These are phyloP conservation scores for Crotophaga sulcirostris DNA, from an alignment of 2,113 vertebrate species.

Conservation along the genomic window DNA sequence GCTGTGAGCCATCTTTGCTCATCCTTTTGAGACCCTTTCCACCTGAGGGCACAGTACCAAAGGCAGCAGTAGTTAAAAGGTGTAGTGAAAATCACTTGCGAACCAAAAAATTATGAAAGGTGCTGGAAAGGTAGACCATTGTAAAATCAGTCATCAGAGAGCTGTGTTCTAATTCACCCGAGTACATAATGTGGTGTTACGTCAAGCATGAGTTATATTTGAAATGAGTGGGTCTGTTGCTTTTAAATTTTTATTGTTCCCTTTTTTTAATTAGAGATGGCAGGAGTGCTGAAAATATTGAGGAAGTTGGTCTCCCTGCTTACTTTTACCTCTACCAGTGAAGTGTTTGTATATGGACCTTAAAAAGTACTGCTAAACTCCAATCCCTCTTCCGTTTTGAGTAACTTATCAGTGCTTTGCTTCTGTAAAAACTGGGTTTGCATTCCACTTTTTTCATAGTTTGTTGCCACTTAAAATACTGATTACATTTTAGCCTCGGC, in stretches of 20 bases:
- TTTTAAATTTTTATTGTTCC: neutral
- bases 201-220: neutral
- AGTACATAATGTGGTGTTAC: neutral
- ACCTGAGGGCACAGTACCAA: neutral
- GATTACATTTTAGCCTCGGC: neutral
- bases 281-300: neutral
- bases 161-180: accelerated
- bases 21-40: neutral
- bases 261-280: neutral
- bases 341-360: neutral
- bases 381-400: neutral
- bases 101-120: neutral
- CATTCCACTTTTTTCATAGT: neutral
- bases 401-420: neutral
- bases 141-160: neutral
- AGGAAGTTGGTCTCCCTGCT: neutral
- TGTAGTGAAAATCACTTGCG: neutral
- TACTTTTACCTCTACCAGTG: neutral
- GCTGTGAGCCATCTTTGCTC: neutral
- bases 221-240: neutral
- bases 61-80: neutral
- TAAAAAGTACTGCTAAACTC: neutral
- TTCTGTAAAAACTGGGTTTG: neutral
- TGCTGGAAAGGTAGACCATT: neutral
- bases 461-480: neutral